phyloP scores from a whole-genome alignment of 2,797 vertebrate genomes.

The Melopsittacus undulatus region DNA sequence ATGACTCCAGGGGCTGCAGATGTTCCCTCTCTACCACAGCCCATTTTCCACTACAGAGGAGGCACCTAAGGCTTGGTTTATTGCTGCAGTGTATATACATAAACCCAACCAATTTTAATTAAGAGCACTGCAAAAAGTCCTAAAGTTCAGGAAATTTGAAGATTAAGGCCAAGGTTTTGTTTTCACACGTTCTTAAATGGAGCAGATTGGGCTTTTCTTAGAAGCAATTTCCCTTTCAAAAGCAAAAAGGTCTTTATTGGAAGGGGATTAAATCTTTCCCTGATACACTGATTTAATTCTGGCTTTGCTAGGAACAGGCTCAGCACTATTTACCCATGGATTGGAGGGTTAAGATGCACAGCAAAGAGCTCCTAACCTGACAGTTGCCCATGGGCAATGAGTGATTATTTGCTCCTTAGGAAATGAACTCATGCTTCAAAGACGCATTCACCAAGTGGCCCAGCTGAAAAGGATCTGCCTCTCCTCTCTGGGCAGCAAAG shows the following conservation, averaged over 20 bases:
- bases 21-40: not conserved
- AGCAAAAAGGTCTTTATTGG: not conserved
- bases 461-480: not conserved
- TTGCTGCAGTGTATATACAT: not conserved
- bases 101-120: constrained; percentile 25
- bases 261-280: not conserved
- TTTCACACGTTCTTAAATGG: not conserved
- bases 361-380: not conserved
- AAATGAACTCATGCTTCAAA: not conserved
- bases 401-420: not conserved
- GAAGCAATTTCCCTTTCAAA: constrained; percentile 26
- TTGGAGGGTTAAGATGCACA: not conserved
- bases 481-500: not conserved
- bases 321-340: not conserved
- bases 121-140: not conserved
- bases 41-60: not conserved
- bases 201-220: not conserved
- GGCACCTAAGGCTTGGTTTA: not conserved
- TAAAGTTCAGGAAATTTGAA: constrained; percentile 30
- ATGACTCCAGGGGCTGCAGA: not conserved
- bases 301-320: not conserved
- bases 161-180: constrained; percentile 12
- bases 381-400: not conserved
- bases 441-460: not conserved
- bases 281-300: not conserved